Conservation (phyloP, 2,797 vertebrate species). For the Sebastolobus altivelis region DNA sequence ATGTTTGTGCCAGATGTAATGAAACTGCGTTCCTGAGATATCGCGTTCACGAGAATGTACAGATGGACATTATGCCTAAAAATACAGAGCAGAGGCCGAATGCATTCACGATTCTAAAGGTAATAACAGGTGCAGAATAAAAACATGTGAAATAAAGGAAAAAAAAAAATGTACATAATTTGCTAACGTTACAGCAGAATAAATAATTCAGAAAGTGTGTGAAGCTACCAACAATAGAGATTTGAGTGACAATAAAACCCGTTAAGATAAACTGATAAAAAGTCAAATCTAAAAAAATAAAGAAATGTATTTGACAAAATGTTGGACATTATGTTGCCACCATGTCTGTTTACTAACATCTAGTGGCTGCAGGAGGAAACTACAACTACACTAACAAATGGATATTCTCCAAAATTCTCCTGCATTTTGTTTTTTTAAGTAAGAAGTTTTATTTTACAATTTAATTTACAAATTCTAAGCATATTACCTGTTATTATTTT, state of each 20-base stretch:
- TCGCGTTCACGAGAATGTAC: too few species aligned
- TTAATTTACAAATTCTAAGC: too few species aligned
- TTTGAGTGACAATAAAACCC: too few species aligned
- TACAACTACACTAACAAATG: not conserved
- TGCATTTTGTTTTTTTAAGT: not conserved
- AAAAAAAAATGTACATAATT: not conserved
- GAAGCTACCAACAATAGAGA: too few species aligned
- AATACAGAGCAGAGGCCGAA: not conserved
- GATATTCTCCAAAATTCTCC: not conserved
- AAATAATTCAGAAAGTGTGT: not conserved
- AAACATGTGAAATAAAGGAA: not conserved
- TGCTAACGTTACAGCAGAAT: not conserved
- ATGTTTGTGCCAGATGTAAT: too few species aligned
- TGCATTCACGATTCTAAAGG: not conserved
- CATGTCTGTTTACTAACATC: not conserved
- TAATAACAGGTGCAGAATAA: not conserved
- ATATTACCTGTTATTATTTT: too few species aligned
- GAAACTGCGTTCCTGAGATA: too few species aligned
- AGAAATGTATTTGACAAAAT: not conserved
- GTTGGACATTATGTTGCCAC: not conserved
- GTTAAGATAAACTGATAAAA: too few species aligned
- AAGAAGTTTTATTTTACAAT: not conserved
- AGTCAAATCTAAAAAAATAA: too few species aligned
- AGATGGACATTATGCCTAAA: not conserved
- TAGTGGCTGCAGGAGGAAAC: not conserved